A percentile compares a stretch with the other conserved stretches of the same genome.
Evolutionary conservation across 2,888 invertebrate species (phyloP).

Genomic region (Hetaerina titia): DNA sequence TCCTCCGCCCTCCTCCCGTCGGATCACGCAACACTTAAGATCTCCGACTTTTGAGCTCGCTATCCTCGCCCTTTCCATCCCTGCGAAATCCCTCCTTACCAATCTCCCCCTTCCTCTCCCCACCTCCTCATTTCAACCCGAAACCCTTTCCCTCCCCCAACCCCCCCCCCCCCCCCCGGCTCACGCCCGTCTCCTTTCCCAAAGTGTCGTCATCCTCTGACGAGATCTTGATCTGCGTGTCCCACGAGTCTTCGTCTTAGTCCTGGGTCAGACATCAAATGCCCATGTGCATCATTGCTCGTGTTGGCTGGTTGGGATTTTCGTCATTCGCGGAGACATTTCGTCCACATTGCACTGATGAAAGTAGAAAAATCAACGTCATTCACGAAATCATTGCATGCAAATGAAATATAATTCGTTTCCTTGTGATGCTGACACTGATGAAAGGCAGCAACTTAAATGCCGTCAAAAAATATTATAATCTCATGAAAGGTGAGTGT

Average conservation of each 20-base stretch:
- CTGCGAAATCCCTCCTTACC: not conserved
- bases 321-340: too few species aligned
- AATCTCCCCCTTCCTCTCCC: not conserved
- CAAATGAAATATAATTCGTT: too few species aligned
- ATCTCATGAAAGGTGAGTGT: too few species aligned
- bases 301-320: too few species aligned
- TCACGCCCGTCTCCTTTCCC: not conserved
- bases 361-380: too few species aligned
- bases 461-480: too few species aligned
- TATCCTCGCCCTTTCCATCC: not conserved
- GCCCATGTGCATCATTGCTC: too few species aligned
- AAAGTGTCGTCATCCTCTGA: not conserved
- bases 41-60: not conserved
- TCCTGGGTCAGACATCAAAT: not conserved
- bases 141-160: not conserved
- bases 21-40: not conserved
- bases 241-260: not conserved
- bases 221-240: not conserved
- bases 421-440: too few species aligned
- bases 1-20: not conserved
- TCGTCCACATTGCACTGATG: too few species aligned
- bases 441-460: too few species aligned
- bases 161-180: not conserved
- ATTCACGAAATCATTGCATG: too few species aligned
- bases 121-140: not conserved